Evolutionary conservation across 1,140 invertebrate genomes (phyloP).

Genomic region (Drosophila baimaii): DNA sequence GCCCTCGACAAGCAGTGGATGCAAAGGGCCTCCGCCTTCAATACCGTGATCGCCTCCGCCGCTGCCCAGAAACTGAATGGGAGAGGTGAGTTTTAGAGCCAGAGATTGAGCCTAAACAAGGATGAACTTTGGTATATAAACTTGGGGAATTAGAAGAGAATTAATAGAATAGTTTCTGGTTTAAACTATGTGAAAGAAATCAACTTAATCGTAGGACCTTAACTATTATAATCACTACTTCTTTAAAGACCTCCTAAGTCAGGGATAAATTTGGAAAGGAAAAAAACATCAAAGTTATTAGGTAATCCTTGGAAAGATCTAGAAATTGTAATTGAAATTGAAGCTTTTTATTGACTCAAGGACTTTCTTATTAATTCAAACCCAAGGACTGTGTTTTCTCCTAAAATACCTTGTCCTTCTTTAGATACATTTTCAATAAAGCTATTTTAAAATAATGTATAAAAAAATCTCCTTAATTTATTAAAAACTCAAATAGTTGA

Average conservation of each 20-base stretch:
- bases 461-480: background rate
- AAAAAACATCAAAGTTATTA: no score
- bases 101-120: background rate
- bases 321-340: no score
- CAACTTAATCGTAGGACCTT: background rate
- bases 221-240: background rate
- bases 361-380: background rate
- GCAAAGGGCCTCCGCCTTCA: slow-evolving; percentile 81
- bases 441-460: background rate
- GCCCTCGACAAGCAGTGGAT: slow-evolving; percentile 80
- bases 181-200: background rate
- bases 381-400: no score
- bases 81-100: slow-evolving; percentile 61
- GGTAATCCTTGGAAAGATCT: no score
- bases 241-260: background rate
- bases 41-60: slow-evolving; percentile 79
- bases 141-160: no score
- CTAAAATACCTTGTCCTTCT: background rate
- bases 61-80: slow-evolving; percentile 79
- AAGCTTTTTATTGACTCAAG: no score
- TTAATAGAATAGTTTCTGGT: rapidly evolving
- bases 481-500: no score
- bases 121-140: background rate
- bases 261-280: background rate
- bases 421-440: background rate